Base-by-base conservation (phyloP, 2,888 invertebrate species). In the Lithophane socia region DNA sequence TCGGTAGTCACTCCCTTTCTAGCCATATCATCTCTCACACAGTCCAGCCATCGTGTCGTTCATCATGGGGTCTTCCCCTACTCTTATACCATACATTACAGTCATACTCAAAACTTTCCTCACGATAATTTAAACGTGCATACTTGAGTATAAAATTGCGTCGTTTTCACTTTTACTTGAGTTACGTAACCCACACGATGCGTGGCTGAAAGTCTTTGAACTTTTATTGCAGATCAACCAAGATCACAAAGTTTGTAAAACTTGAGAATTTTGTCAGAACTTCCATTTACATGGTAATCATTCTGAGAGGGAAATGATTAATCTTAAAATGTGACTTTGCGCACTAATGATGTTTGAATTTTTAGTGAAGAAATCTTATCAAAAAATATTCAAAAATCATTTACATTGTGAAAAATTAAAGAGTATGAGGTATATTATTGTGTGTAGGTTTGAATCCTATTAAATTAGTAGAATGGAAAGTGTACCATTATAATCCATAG, bases 281-380 rank as follows among this genome's bases (percentile, higher is more conserved):
- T 82, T 73, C 37, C 65, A 85, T 86, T 86, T 78, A 73, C 77
- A 75, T 80, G 76, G 70, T 83, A 83, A 85, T 87, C 3, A 66
- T 71, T 80, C 75, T 64, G 29, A 64, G 37, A 63, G 64, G 61
- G 47, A 64, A 79, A 75, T 69, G 42, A 76, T 76, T 60, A 75
- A 79, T 77, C 29, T 71, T 49, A 42, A 66, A 74, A 54, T 60
- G 29, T 44, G 16, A 49, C 37, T 64, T 58, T 47, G n/a, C 21
- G 9, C 10, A 56, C 16, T 56, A 56, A 56, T 12, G 9, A 21
- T 8, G 21, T 52, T 52, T 52, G 52, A 52, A 21, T 21, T 52
- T 52, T 52, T 52, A 52, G 18, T 52, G 3, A 52, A 52, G 9
- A 1, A 24, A 65, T 29, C 8, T 21, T 52, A 52, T 29, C 29